Evolutionary conservation across 2,797 vertebrate genomes (phyloP).

Genomic region (Rhinichthys osculus): DNA sequence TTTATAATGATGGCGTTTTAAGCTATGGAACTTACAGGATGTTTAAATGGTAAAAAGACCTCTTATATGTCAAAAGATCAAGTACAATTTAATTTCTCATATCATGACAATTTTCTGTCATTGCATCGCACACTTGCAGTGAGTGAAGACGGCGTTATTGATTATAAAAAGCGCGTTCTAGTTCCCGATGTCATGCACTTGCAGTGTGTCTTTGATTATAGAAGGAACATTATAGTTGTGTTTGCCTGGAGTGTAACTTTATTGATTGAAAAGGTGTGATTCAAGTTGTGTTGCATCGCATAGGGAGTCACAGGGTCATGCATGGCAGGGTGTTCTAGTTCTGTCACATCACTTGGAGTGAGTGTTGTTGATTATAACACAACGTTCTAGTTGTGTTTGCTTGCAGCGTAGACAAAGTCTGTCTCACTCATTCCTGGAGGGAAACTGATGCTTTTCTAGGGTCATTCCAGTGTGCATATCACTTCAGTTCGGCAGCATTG

Average conservation of each 20-base stretch:
- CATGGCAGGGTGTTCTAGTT: background rate
- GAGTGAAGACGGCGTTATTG: background rate
- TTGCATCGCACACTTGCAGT: background rate
- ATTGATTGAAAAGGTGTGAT: too few relatives aligned
- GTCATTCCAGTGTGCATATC: constrained; percentile 60
- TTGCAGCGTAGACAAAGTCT: constrained; percentile 10
- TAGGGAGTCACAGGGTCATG: background rate
- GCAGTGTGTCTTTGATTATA: background rate
- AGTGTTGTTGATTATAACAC: background rate
- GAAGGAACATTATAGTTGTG: background rate
- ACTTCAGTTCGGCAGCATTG: constrained; percentile 71
- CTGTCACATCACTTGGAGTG: background rate
- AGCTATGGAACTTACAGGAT: background rate
- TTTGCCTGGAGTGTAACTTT: background rate
- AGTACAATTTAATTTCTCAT: background rate
- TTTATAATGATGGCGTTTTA: background rate
- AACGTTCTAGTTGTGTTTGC: background rate
- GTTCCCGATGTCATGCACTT: background rate
- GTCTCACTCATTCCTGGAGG: constrained; percentile 64
- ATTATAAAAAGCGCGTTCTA: background rate
- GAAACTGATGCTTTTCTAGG: constrained; percentile 65
- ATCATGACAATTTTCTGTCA: background rate
- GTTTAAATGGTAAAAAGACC: background rate
- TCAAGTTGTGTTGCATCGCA: too few relatives aligned
- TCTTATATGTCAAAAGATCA: background rate